Base-by-base conservation (phyloP, 2,797 vertebrate genomes). In the Enteromius thamalakanensis region DNA sequence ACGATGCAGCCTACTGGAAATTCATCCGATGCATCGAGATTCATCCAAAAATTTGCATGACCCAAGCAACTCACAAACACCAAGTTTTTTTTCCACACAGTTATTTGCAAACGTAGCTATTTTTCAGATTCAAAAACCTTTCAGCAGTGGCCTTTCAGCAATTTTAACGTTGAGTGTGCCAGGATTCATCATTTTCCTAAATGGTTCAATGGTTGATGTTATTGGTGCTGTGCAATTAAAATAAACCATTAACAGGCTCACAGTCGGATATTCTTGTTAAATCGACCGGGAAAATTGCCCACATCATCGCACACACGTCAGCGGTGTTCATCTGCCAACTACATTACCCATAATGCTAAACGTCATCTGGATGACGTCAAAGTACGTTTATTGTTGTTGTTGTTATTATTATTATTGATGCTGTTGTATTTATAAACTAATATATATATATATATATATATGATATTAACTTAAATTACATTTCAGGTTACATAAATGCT, bases 281-380 rank as follows among this genome's bases (percentile, higher is more conserved):
- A 29, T 62, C 23, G 1, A 26, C 3, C 5, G 58, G 23, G 4
- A 29, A 29, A 60, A 21, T n/a, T 55, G 53, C 6, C 17, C 7
- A 21, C 51, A 7, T 53, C 51, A 7, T 53, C 6, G 51, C 17
- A 3, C 19, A 1, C 8, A 55, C 8, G 12, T 11, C 55, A 23
- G 55, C 55, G n/a, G 3, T 58, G 11, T 71, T 29, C 8, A 45
- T 11, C 11, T 40, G 9, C 1, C 40, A 65, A 86, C 94, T 94
- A 90, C 93, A 91, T 89, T 93, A 86, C 93, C 94, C 93, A 93
- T 60, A 77, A 90, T 90, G 6, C 92, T 26, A 0, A 51, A 0
- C 17, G 47, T 2, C 21, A 6, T 8, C 42, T 8, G n/a, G 9
- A 70, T 23, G 3, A 26, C 55, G 58, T 45, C 34, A 1, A 47